Conservation (phyloP, 2,888 invertebrate genomes). For the Rutpela maculata region DNA sequence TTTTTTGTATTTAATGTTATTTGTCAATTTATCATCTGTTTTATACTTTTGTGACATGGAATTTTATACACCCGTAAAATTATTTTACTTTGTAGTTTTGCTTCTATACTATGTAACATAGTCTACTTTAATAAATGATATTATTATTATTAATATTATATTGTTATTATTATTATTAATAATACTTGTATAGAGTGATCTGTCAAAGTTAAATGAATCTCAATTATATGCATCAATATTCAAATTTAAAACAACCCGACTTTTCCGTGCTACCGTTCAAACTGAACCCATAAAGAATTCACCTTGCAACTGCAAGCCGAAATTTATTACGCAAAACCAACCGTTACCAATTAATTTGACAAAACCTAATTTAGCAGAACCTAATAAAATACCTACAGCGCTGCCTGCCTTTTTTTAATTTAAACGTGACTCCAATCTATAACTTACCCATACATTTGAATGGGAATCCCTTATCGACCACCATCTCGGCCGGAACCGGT, state of each 20-base stretch:
- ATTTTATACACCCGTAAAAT: too few species aligned
- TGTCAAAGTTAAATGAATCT: background rate
- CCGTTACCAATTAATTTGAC: conserved; percentile 43
- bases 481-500: conserved; percentile 31
- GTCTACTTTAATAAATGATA: too few species aligned
- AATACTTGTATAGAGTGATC: too few species aligned
- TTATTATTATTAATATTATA: too few species aligned
- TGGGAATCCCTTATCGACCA: conserved; percentile 38
- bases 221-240: background rate
- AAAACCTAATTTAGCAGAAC: conserved; percentile 43
- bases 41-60: too few species aligned
- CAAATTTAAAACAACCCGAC: background rate
- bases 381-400: conserved; percentile 38
- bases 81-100: too few species aligned
- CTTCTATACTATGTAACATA: too few species aligned
- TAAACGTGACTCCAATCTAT: conserved; percentile 39
- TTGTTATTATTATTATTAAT: too few species aligned
- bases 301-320: conserved; percentile 1
- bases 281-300: conserved; percentile 24
- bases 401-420: conserved; percentile 24
- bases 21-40: too few species aligned
- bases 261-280: conserved; percentile 4
- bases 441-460: conserved; percentile 34
- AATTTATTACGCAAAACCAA: conserved; percentile 39
- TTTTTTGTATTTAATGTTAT: too few species aligned